Evolutionary conservation across 2,797 vertebrate species (phyloP), one percentile per base, ranked within the genome.

Genomic region (Perodicticus potto): DNA sequence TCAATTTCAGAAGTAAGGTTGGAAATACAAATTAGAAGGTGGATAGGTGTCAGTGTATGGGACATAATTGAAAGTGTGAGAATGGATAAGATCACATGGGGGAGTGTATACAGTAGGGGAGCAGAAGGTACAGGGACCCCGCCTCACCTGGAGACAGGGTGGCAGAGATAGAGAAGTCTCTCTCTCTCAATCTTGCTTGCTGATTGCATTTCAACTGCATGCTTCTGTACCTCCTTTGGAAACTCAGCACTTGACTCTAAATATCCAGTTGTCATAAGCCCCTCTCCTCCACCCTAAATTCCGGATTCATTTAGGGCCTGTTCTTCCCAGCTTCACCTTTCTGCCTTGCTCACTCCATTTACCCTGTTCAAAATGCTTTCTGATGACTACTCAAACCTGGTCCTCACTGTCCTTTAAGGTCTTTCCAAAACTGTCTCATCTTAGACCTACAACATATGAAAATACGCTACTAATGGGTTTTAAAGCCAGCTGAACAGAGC

Each of bases 401-500:
- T 80, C 16, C 16, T 78, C 14, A 19, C 43, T 22, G n/a, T 63
- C 40, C 29, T 27, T 84, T 34, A 27, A 74, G 12, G 32, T 45
- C 49, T 82, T 94, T n/a, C 61, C 43, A 45, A 69, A 69, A 65
- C 32, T 63, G 11, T 55, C 45, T 49, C 55, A 72, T 49, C 32
- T 78, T 19, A 27, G 25, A 80, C 12, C 82, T 27, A 65, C 20
- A 37, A 91, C 73, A 43, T 3, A 4, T 49, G 63, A 82, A 70
- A 57, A 91, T 29, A 84, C 0, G 61, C 40, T 6, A 69, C 20
- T 16, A 17, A 53, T 6, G 25, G 16, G 29, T n/a, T 34, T 65
- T 84, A 73, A 90, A 94, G 37, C 22, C 22, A 89, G 72, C 65
- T 61, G 53, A 83, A 83, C 17, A 96, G 89, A 73, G 90, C 37